These are phyloP conservation scores for Toxotes jaculatrix DNA, from an alignment of 2,113 vertebrate genomes.

Conservation along the genomic window DNA sequence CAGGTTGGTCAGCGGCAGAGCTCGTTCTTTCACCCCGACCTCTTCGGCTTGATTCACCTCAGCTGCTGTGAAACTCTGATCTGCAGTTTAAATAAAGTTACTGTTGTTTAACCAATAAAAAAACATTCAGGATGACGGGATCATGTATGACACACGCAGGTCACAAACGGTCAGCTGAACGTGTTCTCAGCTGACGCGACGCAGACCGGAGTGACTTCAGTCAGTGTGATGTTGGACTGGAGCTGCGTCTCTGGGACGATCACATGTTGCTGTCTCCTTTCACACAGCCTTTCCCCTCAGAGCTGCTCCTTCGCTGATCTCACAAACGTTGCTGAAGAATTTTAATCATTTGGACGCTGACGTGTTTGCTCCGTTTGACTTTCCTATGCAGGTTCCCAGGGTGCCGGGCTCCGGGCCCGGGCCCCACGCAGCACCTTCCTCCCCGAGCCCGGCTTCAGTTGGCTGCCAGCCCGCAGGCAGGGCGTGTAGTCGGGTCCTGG, in stretches of 20 bases:
- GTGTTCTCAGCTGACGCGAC: no score
- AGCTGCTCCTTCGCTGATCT: constrained; percentile 11
- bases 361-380: constrained; percentile 5
- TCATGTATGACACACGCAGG: no score
- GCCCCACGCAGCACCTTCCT: constrained; percentile 22
- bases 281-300: background rate
- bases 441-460: background rate
- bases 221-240: background rate
- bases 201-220: background rate
- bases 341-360: constrained; percentile 19
- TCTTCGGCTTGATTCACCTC: no score
- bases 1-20: no score
- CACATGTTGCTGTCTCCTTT: background rate
- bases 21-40: no score
- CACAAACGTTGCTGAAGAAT: constrained; percentile 29
- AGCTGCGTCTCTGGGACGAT: background rate
- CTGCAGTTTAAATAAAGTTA: no score
- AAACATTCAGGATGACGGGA: no score
- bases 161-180: no score
- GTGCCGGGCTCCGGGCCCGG: background rate
- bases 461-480: constrained; percentile 51
- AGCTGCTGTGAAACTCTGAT: no score
- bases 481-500: constrained; percentile 48
- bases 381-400: constrained; percentile 30
- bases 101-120: no score